Evolutionary conservation across 2,113 vertebrate genomes (phyloP).

Genomic region (Ardeotis arabs): DNA sequence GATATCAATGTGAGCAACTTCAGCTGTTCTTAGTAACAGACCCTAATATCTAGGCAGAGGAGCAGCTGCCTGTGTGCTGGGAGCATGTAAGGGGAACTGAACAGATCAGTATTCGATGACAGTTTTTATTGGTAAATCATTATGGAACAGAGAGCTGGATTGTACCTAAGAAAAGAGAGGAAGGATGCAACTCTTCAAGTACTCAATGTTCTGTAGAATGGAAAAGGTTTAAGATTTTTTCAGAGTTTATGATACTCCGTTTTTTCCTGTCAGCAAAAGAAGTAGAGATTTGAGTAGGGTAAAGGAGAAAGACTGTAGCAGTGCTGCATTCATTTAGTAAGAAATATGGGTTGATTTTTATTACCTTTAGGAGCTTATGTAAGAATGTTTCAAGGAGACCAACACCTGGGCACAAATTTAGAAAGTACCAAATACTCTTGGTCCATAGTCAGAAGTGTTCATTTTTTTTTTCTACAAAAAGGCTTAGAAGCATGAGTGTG

Average conservation of each 20-base stretch:
- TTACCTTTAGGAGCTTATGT: background rate
- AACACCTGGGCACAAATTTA: background rate
- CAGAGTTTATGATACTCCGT: background rate
- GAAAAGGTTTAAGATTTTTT: background rate
- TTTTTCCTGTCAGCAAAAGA: background rate
- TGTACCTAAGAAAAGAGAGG: background rate
- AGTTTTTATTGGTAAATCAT: background rate
- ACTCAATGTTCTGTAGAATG: background rate
- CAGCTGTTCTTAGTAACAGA: background rate
- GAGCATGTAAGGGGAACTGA: background rate
- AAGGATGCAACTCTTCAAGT: background rate
- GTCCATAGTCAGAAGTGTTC: background rate
- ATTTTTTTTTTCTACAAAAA: background rate
- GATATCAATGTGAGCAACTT: background rate
- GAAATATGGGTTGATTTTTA: background rate
- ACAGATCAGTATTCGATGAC: background rate
- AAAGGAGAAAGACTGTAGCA: background rate
- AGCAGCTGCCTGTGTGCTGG: background rate
- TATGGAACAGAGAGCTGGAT: background rate
- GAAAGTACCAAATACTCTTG: background rate
- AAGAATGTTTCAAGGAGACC: background rate
- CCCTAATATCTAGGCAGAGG: background rate
- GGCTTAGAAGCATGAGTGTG: background rate
- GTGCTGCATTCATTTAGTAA: background rate
- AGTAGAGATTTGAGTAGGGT: background rate